Evolutionary conservation across 2,888 invertebrate genomes (phyloP).

Genomic region (Eilema caniola): DNA sequence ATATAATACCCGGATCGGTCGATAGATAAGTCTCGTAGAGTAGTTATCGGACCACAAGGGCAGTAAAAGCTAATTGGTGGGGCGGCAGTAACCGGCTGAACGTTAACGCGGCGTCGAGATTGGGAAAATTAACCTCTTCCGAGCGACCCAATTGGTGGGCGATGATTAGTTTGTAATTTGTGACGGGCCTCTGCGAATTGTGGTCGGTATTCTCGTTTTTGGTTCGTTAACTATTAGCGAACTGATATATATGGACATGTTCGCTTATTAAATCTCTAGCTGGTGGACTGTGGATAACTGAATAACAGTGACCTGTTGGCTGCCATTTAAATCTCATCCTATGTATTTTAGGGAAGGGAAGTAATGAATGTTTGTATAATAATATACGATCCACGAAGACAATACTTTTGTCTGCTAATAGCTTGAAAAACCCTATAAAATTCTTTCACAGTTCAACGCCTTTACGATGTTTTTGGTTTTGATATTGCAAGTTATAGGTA

Average conservation of each 20-base stretch:
- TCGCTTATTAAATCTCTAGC: conserved; percentile 38
- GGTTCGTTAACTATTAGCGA: conserved; percentile 48
- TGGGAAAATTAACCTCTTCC: conserved; percentile 83
- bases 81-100: conserved; percentile 71
- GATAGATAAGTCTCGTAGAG: conserved; percentile 78
- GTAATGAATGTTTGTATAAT: no score
- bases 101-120: conserved; percentile 73
- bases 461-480: no score
- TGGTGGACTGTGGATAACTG: background rate
- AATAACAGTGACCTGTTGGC: background rate
- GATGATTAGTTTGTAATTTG: conserved; percentile 83
- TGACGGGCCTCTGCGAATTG: conserved; percentile 64
- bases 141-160: conserved; percentile 75
- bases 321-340: background rate
- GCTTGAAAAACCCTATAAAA: no score
- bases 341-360: no score
- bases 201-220: conserved; percentile 57
- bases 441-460: no score
- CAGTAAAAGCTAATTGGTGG: conserved; percentile 84
- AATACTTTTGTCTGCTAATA: no score
- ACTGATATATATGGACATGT: conserved; percentile 44
- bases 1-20: conserved; percentile 70
- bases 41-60: conserved; percentile 82
- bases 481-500: no score
- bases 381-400: no score